Base-by-base conservation (phyloP, 2,113 vertebrate genomes). In the Macrotis lagotis region DNA sequence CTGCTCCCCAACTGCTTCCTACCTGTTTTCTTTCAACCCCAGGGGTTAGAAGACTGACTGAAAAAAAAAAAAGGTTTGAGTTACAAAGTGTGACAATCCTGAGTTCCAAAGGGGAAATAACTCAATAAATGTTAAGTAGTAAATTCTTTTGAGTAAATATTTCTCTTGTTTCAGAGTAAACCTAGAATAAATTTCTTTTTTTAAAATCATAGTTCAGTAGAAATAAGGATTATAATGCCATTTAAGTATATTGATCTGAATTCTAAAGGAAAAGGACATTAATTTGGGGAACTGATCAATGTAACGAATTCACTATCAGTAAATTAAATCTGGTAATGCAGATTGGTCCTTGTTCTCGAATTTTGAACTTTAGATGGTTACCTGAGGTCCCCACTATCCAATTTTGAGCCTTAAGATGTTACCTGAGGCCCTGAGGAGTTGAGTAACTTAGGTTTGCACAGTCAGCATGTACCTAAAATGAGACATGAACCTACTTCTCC, bases 91-190 rank as follows among this genome's bases (percentile, higher is more conserved):
- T n/a, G n/a, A n/a, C n/a, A n/a, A n/a, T n/a, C n/a, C n/a, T n/a
- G n/a, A n/a, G n/a, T n/a, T n/a, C n/a, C n/a, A n/a, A n/a, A n/a
- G n/a, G n/a, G n/a, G n/a, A n/a, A n/a, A n/a, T n/a, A n/a, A n/a
- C n/a, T n/a, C n/a, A n/a, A n/a, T n/a, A n/a, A n/a, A n/a, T n/a
- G n/a, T n/a, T n/a, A n/a, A n/a, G n/a, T n/a, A n/a, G n/a, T n/a
- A n/a, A n/a, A n/a, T n/a, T n/a, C n/a, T n/a, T n/a, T n/a, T n/a
- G n/a, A n/a, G n/a, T n/a, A n/a, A n/a, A n/a, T n/a, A n/a, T 95
- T 99, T 98, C 96, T 99, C 99, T 98, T 99, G 99, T 97, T 99
- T 99, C 96, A 99, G 98, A 94, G 98, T 97, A 98, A 99, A 99
- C 96, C 99, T 99, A 93, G 12, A 95, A 96, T 96, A 96, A 96